A percentile compares a stretch with the other conserved stretches of the same genome.
Evolutionary conservation across 2,888 invertebrate species (phyloP).

Genomic region (Nomada ferruginata): DNA sequence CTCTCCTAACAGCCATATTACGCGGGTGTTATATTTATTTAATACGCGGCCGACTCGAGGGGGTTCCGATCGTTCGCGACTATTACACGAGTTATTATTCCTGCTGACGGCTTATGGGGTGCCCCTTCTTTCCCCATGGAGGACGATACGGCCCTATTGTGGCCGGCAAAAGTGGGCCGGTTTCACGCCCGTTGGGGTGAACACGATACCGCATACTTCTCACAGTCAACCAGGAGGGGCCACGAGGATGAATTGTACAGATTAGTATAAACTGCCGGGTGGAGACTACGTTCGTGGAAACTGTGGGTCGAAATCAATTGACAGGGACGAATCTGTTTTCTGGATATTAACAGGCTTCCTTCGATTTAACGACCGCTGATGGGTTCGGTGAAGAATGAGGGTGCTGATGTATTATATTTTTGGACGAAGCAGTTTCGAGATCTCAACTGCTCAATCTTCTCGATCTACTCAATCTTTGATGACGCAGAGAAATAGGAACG

Average conservation of each 20-base stretch:
- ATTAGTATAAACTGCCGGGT: conserved; percentile 75
- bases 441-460: too few species aligned
- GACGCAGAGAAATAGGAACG: too few species aligned
- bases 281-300: conserved; percentile 75
- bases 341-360: background rate
- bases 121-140: conserved; percentile 72
- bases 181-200: conserved; percentile 79
- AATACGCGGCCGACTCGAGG: conserved; percentile 74
- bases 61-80: conserved; percentile 55
- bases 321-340: background rate
- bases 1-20: conserved; percentile 78
- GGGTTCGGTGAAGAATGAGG: background rate
- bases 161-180: conserved; percentile 76
- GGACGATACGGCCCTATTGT: conserved; percentile 72
- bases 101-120: conserved; percentile 75
- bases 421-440: background rate
- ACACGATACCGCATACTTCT: conserved; percentile 73
- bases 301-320: conserved; percentile 56
- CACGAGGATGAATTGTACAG: conserved; percentile 34
- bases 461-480: too few species aligned
- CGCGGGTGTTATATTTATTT: conserved; percentile 81
- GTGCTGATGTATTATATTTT: background rate
- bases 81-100: conserved; percentile 82
- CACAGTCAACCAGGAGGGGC: conserved; percentile 20
- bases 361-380: background rate